Evolutionary conservation across 2,797 vertebrate species (phyloP).

Genomic region (Carapus acus): DNA sequence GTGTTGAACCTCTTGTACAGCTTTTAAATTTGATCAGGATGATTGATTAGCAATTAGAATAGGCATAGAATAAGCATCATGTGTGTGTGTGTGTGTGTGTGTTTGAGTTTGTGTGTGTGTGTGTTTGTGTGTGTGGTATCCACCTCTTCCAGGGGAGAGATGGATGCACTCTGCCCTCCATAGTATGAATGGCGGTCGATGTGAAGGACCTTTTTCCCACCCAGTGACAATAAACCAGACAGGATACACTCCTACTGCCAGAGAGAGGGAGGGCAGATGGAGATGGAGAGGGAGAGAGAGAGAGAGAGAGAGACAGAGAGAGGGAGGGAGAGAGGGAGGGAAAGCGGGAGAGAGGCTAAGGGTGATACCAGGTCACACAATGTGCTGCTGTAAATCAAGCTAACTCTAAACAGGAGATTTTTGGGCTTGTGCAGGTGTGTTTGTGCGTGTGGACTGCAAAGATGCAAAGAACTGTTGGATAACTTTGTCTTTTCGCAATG

Average conservation of each 20-base stretch:
- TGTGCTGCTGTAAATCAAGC: too few species aligned
- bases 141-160: conserved; percentile 72
- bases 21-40: too few species aligned
- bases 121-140: conserved; percentile 10
- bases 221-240: conserved; percentile 68
- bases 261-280: background rate
- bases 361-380: conserved; percentile 19
- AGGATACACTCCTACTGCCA: conserved; percentile 70
- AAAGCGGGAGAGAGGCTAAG: conserved; percentile 11
- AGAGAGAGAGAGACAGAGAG: conserved; percentile 18
- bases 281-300: conserved; percentile 2
- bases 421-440: too few species aligned
- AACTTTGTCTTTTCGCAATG: too few species aligned
- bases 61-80: conserved; percentile 3
- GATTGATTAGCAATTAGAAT: too few species aligned
- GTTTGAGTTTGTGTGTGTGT: background rate
- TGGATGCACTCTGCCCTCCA: conserved; percentile 68
- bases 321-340: background rate
- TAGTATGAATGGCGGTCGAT: conserved; percentile 70
- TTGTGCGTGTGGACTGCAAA: too few species aligned
- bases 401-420: too few species aligned
- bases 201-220: conserved; percentile 74
- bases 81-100: background rate
- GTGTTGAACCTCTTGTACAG: conserved; percentile 69
- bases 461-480: too few species aligned